Percentiles rank a stretch among this genome's conserved stretches.
phyloP scores from a whole-genome alignment of 2,888 invertebrate genomes.

The Deroplatys truncata region DNA sequence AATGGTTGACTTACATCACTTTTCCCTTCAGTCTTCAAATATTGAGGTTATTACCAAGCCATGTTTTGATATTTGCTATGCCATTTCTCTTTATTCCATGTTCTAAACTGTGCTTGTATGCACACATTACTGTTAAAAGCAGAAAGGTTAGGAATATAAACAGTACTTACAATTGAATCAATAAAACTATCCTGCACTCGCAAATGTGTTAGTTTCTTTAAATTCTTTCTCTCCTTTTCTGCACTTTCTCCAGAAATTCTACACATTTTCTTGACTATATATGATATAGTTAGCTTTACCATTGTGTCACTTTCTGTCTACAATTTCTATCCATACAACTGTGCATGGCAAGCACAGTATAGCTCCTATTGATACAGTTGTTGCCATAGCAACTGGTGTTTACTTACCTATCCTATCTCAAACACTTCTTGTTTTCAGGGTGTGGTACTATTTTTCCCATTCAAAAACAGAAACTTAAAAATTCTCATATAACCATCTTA shows the following conservation, averaged over 20 bases:
- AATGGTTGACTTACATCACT: too few species aligned
- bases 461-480: too few species aligned
- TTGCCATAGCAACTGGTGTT: neutral
- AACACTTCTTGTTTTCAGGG: too few species aligned
- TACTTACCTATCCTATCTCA: neutral
- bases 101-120: too few species aligned
- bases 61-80: too few species aligned
- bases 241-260: neutral
- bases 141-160: neutral
- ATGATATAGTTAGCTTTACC: neutral
- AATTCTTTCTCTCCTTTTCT: conserved; percentile 33
- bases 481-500: too few species aligned
- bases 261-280: neutral
- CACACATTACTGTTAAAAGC: too few species aligned
- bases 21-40: too few species aligned
- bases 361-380: neutral
- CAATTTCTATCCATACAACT: neutral
- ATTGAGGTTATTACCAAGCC: too few species aligned
- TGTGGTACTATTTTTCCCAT: too few species aligned
- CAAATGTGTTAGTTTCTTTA: conserved; percentile 43
- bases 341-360: neutral
- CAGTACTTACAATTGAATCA: conserved; percentile 52
- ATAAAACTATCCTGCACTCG: conserved; percentile 58
- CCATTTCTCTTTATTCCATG: too few species aligned
- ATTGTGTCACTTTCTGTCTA: neutral